Evolutionary conservation across 2,888 invertebrate species (phyloP).

Genomic region (Ischnus inquisitorius): DNA sequence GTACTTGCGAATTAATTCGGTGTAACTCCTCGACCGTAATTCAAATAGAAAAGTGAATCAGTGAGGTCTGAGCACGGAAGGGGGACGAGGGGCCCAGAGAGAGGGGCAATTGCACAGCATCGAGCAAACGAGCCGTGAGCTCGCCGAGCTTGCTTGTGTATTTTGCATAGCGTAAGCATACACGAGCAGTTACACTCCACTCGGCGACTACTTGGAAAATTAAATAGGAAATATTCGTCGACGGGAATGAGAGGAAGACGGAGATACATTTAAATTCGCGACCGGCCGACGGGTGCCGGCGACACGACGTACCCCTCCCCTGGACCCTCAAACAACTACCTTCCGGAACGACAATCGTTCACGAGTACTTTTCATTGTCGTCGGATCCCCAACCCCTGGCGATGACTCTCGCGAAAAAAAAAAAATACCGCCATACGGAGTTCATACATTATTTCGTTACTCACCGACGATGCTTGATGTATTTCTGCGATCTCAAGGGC

Average conservation of each 20-base stretch:
- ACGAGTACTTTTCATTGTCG: neutral
- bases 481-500: neutral
- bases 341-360: neutral
- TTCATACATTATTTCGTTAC: constrained; percentile 8
- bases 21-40: constrained; percentile 12
- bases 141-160: neutral
- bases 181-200: neutral
- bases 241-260: neutral
- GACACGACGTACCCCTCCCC: neutral
- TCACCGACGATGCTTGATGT: constrained; percentile 49
- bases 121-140: constrained; percentile 34
- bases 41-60: constrained; percentile 30
- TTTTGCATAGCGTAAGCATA: neutral
- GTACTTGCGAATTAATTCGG: constrained; percentile 34
- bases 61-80: neutral
- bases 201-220: constrained; percentile 2
- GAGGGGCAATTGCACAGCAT: constrained; percentile 23
- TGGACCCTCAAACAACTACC: neutral
- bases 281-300: constrained; percentile 6
- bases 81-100: neutral
- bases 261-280: neutral
- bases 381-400: neutral
- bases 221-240: neutral
- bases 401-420: neutral
- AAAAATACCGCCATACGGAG: neutral